Evolutionary conservation across 2,797 vertebrate species (phyloP).

Genomic region (Trematomus bernacchii): DNA sequence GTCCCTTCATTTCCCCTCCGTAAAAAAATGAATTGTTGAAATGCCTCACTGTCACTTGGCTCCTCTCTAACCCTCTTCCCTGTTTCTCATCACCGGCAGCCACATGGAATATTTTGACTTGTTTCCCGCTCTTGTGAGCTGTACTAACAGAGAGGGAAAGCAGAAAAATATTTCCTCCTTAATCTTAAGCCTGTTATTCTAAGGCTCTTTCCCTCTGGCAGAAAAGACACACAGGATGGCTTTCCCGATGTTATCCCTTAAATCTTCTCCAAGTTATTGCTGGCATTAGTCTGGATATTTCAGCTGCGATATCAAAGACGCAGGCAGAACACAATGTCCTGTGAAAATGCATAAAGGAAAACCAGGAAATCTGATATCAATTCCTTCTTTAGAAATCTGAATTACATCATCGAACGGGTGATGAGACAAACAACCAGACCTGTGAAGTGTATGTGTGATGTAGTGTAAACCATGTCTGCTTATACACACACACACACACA

Average conservation of each 20-base stretch:
- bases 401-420: conserved; percentile 49
- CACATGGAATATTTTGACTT: conserved; percentile 64
- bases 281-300: conserved; percentile 72
- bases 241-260: conserved; percentile 73
- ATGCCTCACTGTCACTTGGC: conserved; percentile 25
- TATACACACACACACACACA: no score
- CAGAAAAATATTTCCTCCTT: conserved; percentile 73
- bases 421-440: conserved; percentile 47
- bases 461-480: no score
- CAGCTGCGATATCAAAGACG: conserved; percentile 74
- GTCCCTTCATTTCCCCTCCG: conserved; percentile 10
- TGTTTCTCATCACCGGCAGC: conserved; percentile 52
- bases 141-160: conserved; percentile 58
- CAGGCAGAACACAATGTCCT: conserved; percentile 65
- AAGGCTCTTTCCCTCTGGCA: conserved; percentile 69
- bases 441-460: conserved; percentile 18
- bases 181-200: conserved; percentile 72
- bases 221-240: conserved; percentile 64
- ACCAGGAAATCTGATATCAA: conserved; percentile 51
- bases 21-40: conserved; percentile 13
- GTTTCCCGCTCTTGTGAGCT: conserved; percentile 55
- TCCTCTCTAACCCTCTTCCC: conserved; percentile 39
- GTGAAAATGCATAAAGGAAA: conserved; percentile 49
- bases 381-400: conserved; percentile 34
- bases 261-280: conserved; percentile 79